Percentiles rank a stretch among this genome's conserved stretches.
Conservation (phyloP, 2,797 vertebrate genomes). For the Enteromius anoplus region DNA sequence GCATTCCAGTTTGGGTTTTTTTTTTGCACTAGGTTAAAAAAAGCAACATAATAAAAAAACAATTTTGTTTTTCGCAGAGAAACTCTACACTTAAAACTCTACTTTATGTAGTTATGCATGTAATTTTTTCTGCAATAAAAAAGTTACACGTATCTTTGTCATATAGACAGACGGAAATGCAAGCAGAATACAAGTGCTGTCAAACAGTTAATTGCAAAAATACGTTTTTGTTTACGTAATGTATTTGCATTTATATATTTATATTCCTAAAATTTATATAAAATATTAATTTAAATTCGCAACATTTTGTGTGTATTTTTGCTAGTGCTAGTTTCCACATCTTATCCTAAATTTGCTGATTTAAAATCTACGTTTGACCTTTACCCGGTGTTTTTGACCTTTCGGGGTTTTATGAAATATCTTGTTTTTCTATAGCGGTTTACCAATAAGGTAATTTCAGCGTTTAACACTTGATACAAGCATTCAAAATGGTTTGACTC, state of each 20-base stretch:
- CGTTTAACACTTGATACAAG: background rate
- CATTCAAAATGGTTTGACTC: background rate
- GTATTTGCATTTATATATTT: no score
- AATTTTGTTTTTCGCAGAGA: no score
- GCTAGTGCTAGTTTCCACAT: background rate
- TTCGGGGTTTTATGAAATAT: constrained; percentile 52
- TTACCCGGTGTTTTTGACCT: background rate
- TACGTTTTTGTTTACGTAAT: no score
- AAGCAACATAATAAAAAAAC: no score
- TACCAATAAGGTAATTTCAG: background rate
- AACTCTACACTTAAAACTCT: no score
- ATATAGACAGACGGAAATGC: background rate
- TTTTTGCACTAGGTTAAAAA: no score
- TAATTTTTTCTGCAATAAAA: background rate
- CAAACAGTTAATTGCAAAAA: no score
- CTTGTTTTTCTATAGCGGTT: constrained; percentile 27
- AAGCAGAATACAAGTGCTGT: background rate
- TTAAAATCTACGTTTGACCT: background rate
- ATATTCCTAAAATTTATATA: no score
- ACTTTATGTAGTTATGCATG: no score
- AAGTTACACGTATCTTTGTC: background rate
- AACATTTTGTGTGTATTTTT: no score
- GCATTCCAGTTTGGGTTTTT: no score
- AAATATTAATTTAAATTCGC: no score
- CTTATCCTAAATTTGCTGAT: background rate